A percentile compares a stretch with the other conserved stretches of the same genome.
Evolutionary conservation across 2,888 invertebrate genomes (phyloP).

Genomic region (Argyresthia goedartella): DNA sequence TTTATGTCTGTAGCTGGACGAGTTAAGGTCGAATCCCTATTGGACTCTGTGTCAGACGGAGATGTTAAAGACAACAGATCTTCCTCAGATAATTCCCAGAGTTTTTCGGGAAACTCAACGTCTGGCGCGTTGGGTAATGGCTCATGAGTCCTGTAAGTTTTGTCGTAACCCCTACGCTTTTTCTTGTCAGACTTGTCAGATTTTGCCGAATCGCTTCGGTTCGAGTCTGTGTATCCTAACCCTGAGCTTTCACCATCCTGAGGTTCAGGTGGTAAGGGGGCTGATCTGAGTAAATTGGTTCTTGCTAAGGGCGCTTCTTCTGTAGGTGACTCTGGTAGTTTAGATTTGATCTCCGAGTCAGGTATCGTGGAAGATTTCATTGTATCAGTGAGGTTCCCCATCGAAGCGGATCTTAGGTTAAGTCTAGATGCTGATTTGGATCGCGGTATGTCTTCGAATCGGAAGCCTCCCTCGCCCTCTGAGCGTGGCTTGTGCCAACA

Average conservation of each 20-base stretch:
- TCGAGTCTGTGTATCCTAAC: slow-evolving; percentile 65
- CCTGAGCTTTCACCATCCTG: slow-evolving; percentile 62
- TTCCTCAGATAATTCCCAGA: slow-evolving; percentile 81
- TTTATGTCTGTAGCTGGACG: slow-evolving; percentile 74
- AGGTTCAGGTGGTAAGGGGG: slow-evolving; percentile 36
- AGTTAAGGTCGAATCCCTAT: slow-evolving; percentile 64
- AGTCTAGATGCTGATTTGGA: slow-evolving; percentile 72
- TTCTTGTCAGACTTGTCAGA: slow-evolving; percentile 67
- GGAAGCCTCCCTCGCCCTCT: slow-evolving; percentile 71
- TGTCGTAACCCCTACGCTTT: slow-evolving; percentile 83
- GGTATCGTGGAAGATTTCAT: slow-evolving; percentile 53
- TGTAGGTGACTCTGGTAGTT: slow-evolving; percentile 45
- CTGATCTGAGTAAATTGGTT: slow-evolving; percentile 30
- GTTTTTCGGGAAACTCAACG: slow-evolving; percentile 84
- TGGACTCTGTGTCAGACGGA: slow-evolving; percentile 72
- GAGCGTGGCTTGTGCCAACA: slow-evolving; percentile 70
- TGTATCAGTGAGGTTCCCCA: slow-evolving; percentile 66
- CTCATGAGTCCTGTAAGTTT: slow-evolving; percentile 86
- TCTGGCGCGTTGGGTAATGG: slow-evolving; percentile 81
- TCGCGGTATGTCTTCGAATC: slow-evolving; percentile 66
- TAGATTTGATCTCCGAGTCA: slow-evolving; percentile 45
- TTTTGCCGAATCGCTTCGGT: slow-evolving; percentile 60
- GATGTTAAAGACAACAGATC: slow-evolving; percentile 68
- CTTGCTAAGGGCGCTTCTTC: slow-evolving; percentile 39
- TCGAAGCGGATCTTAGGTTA: slow-evolving; percentile 64